phyloP scores from a whole-genome alignment of 2,113 vertebrate species.

The Rhizomys pruinosus region DNA sequence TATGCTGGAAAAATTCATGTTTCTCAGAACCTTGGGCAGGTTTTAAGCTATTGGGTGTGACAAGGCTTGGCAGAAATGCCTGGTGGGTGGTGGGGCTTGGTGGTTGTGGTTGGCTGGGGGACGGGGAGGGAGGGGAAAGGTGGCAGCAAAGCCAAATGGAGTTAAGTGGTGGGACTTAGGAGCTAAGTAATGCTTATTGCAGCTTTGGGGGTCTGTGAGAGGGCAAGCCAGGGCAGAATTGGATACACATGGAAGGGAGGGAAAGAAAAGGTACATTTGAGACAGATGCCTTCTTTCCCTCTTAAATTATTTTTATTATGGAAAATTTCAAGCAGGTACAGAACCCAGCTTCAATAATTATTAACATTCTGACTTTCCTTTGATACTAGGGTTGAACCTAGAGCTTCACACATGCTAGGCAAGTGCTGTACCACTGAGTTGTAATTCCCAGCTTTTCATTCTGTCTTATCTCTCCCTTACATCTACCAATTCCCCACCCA shows the following conservation, averaged over 20 bases:
- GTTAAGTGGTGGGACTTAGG: not conserved
- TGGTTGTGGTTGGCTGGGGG: not conserved
- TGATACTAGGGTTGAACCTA: not conserved
- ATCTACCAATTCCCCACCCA: not conserved
- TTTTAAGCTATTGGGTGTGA: conserved; percentile 21
- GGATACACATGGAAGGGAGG: not conserved
- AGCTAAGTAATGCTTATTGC: not conserved
- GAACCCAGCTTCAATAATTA: not conserved
- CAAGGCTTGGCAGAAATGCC: conserved; percentile 35
- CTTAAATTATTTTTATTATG: not conserved
- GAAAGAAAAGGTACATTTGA: not conserved
- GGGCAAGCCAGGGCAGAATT: not conserved
- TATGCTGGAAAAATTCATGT: conserved; percentile 23
- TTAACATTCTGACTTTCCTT: not conserved
- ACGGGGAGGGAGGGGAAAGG: too few relatives aligned
- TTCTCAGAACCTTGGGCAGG: not conserved
- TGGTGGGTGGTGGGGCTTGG: not conserved
- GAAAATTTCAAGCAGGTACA: conserved; percentile 37
- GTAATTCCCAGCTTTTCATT: not conserved
- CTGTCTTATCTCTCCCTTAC: not conserved
- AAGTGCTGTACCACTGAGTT: not conserved
- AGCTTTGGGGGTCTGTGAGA: not conserved
- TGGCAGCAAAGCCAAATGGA: not conserved
- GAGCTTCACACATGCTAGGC: not conserved
- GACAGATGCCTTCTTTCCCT: not conserved